Percentiles rank a stretch among this genome's conserved stretches.
Evolutionary conservation across 2,797 vertebrate genomes (phyloP).

Genomic region (Phataginus tetradactyla): DNA sequence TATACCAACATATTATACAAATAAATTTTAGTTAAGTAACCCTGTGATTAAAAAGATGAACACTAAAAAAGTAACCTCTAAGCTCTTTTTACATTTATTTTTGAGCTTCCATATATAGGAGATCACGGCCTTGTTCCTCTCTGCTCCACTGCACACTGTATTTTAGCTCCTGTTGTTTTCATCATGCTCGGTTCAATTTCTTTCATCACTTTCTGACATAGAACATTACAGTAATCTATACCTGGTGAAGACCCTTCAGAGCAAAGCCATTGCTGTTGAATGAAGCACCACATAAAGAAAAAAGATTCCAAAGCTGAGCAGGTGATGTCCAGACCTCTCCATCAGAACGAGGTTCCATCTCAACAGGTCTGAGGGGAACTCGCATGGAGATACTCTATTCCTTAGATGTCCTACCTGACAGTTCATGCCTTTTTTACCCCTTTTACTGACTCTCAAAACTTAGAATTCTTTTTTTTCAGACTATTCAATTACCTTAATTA

Average conservation of each 20-base stretch:
- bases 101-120: not conserved
- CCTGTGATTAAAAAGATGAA: not conserved
- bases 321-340: not conserved
- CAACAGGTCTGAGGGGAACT: not conserved
- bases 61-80: not conserved
- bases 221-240: not conserved
- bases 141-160: not conserved
- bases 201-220: slow-evolving; percentile 12
- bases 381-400: not conserved
- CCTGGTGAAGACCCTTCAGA: not conserved
- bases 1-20: not conserved
- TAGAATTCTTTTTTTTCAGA: not conserved
- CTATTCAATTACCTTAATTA: rapidly evolving
- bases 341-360: not conserved
- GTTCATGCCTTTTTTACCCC: rapidly evolving
- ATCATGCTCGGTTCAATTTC: not conserved
- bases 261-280: slow-evolving; percentile 11
- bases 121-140: not conserved
- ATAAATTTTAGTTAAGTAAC: not conserved
- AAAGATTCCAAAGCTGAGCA: not conserved
- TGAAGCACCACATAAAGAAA: not conserved
- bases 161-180: not conserved
- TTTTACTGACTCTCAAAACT: not conserved
- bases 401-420: not conserved
- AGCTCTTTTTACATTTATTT: not conserved